phyloP scores from a whole-genome alignment of 2,113 vertebrate species.

The Oncorhynchus gorbuscha region DNA sequence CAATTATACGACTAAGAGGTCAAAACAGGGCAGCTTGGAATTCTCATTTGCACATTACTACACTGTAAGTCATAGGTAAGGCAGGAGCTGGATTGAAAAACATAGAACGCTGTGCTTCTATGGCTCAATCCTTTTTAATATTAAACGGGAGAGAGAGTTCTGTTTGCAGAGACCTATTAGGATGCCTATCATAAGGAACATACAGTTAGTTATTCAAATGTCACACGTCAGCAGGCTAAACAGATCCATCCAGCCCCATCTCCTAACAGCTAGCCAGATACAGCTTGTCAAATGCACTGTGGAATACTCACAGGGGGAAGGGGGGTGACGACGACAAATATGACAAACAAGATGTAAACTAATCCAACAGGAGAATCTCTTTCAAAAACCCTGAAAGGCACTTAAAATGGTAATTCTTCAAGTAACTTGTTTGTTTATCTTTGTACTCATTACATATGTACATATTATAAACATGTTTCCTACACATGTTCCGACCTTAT shows the following conservation, averaged over 20 bases:
- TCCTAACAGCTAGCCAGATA: conserved; percentile 65
- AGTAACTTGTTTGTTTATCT: conserved; percentile 66
- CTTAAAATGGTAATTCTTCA: conserved; percentile 32
- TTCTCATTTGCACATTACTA: conserved; percentile 64
- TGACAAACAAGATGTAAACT: neutral
- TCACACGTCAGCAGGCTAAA: conserved; percentile 71
- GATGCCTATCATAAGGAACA: conserved; percentile 65
- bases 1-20: conserved; percentile 69
- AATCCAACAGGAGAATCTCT: neutral
- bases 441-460: conserved; percentile 12
- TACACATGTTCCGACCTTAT: conserved; percentile 63
- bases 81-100: conserved; percentile 35
- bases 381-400: neutral
- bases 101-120: conserved; percentile 51
- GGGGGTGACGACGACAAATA: too few species aligned
- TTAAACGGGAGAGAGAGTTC: conserved; percentile 60
- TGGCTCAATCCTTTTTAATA: conserved; percentile 66
- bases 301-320: neutral
- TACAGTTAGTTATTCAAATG: conserved; percentile 71
- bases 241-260: conserved; percentile 60
- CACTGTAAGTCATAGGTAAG: conserved; percentile 52
- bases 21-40: conserved; percentile 57
- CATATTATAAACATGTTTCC: conserved; percentile 67
- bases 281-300: conserved; percentile 40
- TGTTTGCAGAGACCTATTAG: conserved; percentile 71